These are phyloP conservation scores for Meteorus colon DNA, from an alignment of 2,888 invertebrate genomes.

Conservation along the genomic window DNA sequence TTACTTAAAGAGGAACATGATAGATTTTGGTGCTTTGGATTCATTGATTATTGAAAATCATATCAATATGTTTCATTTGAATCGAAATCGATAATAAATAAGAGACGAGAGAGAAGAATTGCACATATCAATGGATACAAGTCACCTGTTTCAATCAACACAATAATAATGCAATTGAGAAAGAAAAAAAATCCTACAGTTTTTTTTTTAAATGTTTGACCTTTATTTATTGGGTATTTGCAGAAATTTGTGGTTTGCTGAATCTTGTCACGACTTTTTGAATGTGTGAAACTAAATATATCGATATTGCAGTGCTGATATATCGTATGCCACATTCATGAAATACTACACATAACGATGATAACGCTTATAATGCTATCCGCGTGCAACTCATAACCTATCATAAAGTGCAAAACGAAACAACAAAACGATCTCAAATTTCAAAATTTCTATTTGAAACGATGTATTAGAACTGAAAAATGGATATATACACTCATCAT, in stretches of 20 bases:
- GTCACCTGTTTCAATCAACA: slow-evolving; percentile 47
- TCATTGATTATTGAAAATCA: slow-evolving; percentile 48
- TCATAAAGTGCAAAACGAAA: no score
- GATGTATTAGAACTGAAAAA: no score
- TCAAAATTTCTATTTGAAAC: no score
- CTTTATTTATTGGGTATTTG: slow-evolving; percentile 66
- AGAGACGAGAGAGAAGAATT: slow-evolving; percentile 5
- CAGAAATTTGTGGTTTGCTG: slow-evolving; percentile 73
- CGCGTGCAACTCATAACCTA: no score
- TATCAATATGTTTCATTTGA: not conserved
- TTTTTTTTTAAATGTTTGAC: slow-evolving; percentile 48
- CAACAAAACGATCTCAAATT: no score
- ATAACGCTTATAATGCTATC: no score
- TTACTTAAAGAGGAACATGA: slow-evolving; percentile 56
- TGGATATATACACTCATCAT: slow-evolving; percentile 57
- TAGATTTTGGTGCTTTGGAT: slow-evolving; percentile 63
- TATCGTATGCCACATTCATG: no score
- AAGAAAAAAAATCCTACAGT: slow-evolving; percentile 38
- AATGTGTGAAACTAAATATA: slow-evolving; percentile 70
- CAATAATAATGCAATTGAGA: slow-evolving; percentile 40
- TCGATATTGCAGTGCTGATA: slow-evolving; percentile 9
- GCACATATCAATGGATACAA: slow-evolving; percentile 34
- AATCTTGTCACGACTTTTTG: slow-evolving; percentile 72
- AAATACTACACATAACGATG: no score
- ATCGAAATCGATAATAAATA: not conserved